Percentiles rank a stretch among this genome's conserved stretches.
Evolutionary conservation across 2,113 vertebrate species (phyloP).

Genomic region (Cololabis saira): DNA sequence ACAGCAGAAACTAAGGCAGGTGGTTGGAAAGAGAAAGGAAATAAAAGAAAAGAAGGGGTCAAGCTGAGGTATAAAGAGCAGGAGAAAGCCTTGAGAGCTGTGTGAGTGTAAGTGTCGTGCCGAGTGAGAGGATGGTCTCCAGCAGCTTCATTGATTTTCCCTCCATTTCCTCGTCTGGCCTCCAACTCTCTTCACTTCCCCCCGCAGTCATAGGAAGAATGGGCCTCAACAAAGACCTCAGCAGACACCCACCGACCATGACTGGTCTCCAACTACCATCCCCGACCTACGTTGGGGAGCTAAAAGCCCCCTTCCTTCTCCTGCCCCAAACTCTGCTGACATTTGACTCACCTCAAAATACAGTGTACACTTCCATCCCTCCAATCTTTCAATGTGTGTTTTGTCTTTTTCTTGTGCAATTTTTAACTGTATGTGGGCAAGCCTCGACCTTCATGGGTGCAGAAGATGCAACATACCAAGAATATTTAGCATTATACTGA

Average conservation of each 20-base stretch:
- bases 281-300: slow-evolving; percentile 49
- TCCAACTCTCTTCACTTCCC: slow-evolving; percentile 32
- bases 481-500: too few relatives aligned
- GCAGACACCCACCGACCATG: slow-evolving; percentile 53
- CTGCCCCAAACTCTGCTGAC: slow-evolving; percentile 37
- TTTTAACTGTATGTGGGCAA: background rate
- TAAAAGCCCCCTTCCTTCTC: slow-evolving; percentile 45
- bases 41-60: slow-evolving; percentile 51
- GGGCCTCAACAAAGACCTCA: slow-evolving; percentile 72
- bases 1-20: background rate
- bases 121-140: slow-evolving; percentile 67
- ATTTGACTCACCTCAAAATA: slow-evolving; percentile 68
- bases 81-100: slow-evolving; percentile 50
- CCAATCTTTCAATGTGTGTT: slow-evolving; percentile 8
- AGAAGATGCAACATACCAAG: too few relatives aligned
- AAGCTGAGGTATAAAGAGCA: slow-evolving; percentile 63
- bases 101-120: slow-evolving; percentile 47
- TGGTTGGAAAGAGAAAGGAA: slow-evolving; percentile 25
- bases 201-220: slow-evolving; percentile 52
- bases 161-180: slow-evolving; percentile 48
- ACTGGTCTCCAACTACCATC: slow-evolving; percentile 53
- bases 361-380: slow-evolving; percentile 36
- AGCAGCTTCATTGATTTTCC: slow-evolving; percentile 74
- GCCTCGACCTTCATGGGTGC: too few relatives aligned
- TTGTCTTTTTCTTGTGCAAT: background rate